Percentiles rank a stretch among this genome's conserved stretches.
Conservation (phyloP, 2,888 invertebrate genomes). For the Athripsodes cinereus region DNA sequence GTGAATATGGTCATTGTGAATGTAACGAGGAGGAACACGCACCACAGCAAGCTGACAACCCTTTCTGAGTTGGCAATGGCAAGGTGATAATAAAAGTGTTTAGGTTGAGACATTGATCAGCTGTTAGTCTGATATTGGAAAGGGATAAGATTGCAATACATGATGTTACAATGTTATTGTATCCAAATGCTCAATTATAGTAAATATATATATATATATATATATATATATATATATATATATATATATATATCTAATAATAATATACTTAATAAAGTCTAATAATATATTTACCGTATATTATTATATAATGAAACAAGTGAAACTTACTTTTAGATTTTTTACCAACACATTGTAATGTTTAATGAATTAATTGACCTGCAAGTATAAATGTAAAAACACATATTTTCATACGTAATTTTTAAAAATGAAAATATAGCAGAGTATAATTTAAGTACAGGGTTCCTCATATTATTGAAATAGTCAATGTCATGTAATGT, state of each 20-base stretch:
- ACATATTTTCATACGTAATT: constrained; percentile 14
- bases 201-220: no score
- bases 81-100: no score
- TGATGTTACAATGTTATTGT: neutral
- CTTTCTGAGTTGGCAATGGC: no score
- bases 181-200: constrained; percentile 26
- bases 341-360: constrained; percentile 15
- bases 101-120: no score
- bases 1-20: neutral
- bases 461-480: constrained; percentile 11
- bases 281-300: no score
- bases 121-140: no score
- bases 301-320: no score
- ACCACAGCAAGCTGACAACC: no score
- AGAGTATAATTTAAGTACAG: constrained; percentile 9
- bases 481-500: neutral
- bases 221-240: no score
- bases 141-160: no score
- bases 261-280: no score
- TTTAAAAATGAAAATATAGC: constrained; percentile 1
- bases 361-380: constrained; percentile 5
- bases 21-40: neutral
- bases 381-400: constrained; percentile 8
- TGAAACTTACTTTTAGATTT: constrained; percentile 21
- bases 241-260: no score